phyloP scores from a whole-genome alignment of 2,888 invertebrate species.

The Alloplasta piceator region DNA sequence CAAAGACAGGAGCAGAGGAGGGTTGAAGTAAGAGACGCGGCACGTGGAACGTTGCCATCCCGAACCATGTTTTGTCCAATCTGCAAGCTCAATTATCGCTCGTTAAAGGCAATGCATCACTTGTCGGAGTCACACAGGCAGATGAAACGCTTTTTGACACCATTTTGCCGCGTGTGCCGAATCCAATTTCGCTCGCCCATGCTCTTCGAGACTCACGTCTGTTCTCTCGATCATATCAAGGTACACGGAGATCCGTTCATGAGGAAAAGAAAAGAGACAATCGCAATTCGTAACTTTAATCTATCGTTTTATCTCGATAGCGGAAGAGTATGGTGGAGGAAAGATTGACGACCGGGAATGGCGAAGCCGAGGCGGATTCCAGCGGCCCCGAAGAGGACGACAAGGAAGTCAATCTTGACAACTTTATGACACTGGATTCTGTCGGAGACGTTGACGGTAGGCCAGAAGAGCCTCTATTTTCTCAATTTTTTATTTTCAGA shows the following conservation, averaged over 20 bases:
- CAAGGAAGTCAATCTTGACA: conserved; percentile 91
- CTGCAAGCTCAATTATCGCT: conserved; percentile 91
- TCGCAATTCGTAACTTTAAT: not conserved
- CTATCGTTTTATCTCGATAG: conserved; percentile 79
- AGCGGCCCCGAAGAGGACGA: conserved; percentile 88
- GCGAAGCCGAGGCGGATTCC: conserved; percentile 84
- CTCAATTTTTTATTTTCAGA: not conserved
- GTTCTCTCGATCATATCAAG: conserved; percentile 92
- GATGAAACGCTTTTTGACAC: conserved; percentile 93
- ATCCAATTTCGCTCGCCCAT: conserved; percentile 92
- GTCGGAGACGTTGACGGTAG: conserved; percentile 93
- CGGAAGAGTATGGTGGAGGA: conserved; percentile 85
- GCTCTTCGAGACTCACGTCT: conserved; percentile 93
- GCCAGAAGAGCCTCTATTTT: conserved; percentile 68
- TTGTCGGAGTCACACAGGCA: conserved; percentile 91
- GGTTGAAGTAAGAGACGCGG: conserved; percentile 88
- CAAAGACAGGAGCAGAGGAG: conserved; percentile 92
- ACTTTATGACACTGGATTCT: conserved; percentile 95
- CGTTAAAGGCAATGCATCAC: conserved; percentile 91
- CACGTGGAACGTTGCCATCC: conserved; percentile 85
- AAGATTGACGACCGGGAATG: conserved; percentile 83
- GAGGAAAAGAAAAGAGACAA: not conserved
- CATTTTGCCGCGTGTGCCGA: conserved; percentile 91
- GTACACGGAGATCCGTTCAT: conserved; percentile 81
- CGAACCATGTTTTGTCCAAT: conserved; percentile 89